A percentile compares a stretch with the other conserved stretches of the same genome.
These are phyloP conservation scores for Periplaneta americana DNA, from an alignment of 1,140 invertebrate genomes.

Conservation along the genomic window DNA sequence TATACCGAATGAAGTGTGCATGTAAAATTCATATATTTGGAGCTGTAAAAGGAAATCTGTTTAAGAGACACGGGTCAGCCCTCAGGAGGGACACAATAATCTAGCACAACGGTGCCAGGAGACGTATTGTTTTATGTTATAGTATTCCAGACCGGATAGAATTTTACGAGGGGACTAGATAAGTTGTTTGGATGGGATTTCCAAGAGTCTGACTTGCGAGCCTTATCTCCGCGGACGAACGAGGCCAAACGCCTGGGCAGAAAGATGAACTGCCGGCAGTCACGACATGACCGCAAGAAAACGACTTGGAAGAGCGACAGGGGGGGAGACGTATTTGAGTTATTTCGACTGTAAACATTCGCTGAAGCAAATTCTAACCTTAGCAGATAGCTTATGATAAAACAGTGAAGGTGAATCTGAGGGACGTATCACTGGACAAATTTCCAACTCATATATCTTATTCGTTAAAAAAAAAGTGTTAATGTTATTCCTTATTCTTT, in stretches of 20 bases:
- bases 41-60: too few relatives aligned
- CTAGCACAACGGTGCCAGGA: too few relatives aligned
- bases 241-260: not conserved
- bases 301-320: not conserved
- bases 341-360: not conserved
- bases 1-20: too few relatives aligned
- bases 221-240: not conserved
- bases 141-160: too few relatives aligned
- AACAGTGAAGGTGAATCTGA: not conserved
- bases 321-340: not conserved
- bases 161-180: not conserved
- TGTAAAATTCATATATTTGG: too few relatives aligned
- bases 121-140: not conserved
- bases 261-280: not conserved
- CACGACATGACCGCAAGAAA: not conserved
- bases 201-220: not conserved
- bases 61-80: too few relatives aligned
- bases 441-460: too few relatives aligned
- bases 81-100: too few relatives aligned
- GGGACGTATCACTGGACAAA: too few relatives aligned
- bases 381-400: not conserved
- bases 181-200: not conserved
- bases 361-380: not conserved
- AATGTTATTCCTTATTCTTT: too few relatives aligned
- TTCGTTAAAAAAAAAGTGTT: too few relatives aligned